Evolutionary conservation across 2,113 vertebrate genomes (phyloP), one percentile per base, ranked within the genome.

Genomic region (Ophthalmolycus amberensis): DNA sequence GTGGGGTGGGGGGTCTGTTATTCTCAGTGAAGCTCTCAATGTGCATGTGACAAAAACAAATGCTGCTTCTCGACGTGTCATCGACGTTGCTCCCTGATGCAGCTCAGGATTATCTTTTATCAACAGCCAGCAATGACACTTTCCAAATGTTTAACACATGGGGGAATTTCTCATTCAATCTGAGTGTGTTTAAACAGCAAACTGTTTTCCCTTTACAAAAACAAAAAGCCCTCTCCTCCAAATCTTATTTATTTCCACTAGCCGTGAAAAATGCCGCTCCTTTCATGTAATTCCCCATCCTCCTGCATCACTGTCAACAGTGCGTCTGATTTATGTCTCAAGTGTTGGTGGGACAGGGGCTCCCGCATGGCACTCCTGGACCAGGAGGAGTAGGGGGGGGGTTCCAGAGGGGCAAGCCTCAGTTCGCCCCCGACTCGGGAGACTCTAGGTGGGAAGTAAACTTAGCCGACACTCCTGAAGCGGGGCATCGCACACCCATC

Each of bases 311-410:
- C 88, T 71, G 94, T 94, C 91, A 93, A 88, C 92, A 82, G 85
- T 81, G 81, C 67, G 91, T 92, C 87, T 90, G 85, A 93, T 95
- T 93, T 94, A 91, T 92, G 91, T 94, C 89, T 91, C 73, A 91
- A 93, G 89, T 88, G 91, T 91, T 91, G 86, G 87, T 64, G 81
- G 87, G 86, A 89, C 82, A 59, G 76, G 82, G 78, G 82, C 74
- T 83, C 79, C 82, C 67, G 60, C 76, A 72, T 59, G 75, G 88
- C 75, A 42, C 85, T 89, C 82, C 82, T 66, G 84, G 82, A 83
- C 84, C 80, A 79, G 56, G 63, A 77, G 58, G 58, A 38, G 4
- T 20, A 8, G 48, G 32, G 66, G 50, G 14, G 66, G 63, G 9
- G 32, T 38, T 80, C 88, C 87, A 83, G 72, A 87, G 87, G 88